Percentiles rank a stretch among this genome's conserved stretches.
phyloP scores from a whole-genome alignment of 2,888 invertebrate genomes.

The Conus canariensis region DNA sequence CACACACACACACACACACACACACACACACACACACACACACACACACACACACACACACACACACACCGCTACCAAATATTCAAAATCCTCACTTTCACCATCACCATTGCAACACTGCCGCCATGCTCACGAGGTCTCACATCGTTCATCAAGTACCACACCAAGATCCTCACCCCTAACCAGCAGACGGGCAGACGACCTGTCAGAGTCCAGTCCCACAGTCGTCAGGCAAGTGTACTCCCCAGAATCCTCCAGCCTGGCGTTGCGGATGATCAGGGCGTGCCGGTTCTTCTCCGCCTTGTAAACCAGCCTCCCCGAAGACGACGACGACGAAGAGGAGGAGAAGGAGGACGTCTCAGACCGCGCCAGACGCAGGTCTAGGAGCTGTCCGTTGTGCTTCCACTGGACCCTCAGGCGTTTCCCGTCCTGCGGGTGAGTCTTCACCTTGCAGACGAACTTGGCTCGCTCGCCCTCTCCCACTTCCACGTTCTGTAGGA shows the following conservation, averaged over 20 bases:
- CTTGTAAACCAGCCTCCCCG: conserved; percentile 54
- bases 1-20: too few relatives aligned
- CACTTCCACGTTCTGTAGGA: conserved; percentile 51
- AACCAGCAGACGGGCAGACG: conserved; percentile 60
- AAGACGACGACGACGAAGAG: not conserved
- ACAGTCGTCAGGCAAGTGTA: conserved; percentile 68
- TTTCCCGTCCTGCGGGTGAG: conserved; percentile 48
- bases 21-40: too few relatives aligned
- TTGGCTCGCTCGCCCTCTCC: conserved; percentile 53
- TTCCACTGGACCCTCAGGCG: conserved; percentile 62
- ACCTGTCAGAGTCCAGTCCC: conserved; percentile 59
- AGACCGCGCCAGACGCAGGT: conserved; percentile 38
- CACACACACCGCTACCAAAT: too few relatives aligned
- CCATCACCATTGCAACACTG: too few relatives aligned
- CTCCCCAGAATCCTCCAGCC: conserved; percentile 60
- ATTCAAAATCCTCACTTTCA: too few relatives aligned
- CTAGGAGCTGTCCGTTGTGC: conserved; percentile 60
- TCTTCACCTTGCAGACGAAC: conserved; percentile 55
- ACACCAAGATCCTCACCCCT: conserved; percentile 52
- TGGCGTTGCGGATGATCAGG: conserved; percentile 60
- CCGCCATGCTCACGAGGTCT: too few relatives aligned
- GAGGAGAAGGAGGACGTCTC: not conserved
- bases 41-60: too few relatives aligned
- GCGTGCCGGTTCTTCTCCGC: conserved; percentile 59
- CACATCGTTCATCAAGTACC: too few relatives aligned